Conservation (phyloP, 2,888 invertebrate genomes). For the Heliconius hortense region DNA sequence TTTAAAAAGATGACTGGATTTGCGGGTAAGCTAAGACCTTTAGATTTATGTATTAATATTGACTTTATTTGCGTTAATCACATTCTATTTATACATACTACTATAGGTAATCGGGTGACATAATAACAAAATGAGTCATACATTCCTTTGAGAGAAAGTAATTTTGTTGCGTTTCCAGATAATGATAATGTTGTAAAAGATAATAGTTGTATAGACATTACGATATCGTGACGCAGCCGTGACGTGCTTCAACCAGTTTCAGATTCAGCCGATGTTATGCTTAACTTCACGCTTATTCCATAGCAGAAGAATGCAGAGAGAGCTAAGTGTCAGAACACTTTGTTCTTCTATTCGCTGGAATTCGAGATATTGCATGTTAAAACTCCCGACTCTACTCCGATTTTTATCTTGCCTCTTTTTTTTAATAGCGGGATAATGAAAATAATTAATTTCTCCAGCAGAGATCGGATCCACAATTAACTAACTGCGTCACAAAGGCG, state of each 20-base stretch:
- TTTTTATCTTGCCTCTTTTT: too few relatives aligned
- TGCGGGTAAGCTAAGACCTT: not conserved
- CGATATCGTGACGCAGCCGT: not conserved
- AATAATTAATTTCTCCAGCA: too few relatives aligned
- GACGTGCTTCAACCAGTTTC: not conserved
- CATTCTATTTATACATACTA: not conserved
- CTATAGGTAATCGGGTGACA: not conserved
- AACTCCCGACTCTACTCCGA: too few relatives aligned
- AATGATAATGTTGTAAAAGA: not conserved
- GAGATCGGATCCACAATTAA: too few relatives aligned
- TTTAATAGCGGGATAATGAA: too few relatives aligned
- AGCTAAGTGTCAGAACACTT: not conserved
- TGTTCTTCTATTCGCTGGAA: not conserved
- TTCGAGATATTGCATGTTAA: too few relatives aligned
- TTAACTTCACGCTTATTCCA: not conserved
- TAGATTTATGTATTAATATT: not conserved
- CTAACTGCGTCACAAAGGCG: too few relatives aligned
- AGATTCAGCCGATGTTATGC: not conserved
- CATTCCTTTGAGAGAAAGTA: not conserved
- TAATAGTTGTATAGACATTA: not conserved
- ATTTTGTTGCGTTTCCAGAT: not conserved
- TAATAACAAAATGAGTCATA: not conserved
- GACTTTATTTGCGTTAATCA: not conserved
- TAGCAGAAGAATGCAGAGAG: not conserved
- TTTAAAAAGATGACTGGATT: constrained; percentile 15